Evolutionary conservation across 37 sponge, comb jelly and placozoan species (phyloP), one percentile per base, ranked within the genome.

Genomic region (Haliclona indistincta): DNA sequence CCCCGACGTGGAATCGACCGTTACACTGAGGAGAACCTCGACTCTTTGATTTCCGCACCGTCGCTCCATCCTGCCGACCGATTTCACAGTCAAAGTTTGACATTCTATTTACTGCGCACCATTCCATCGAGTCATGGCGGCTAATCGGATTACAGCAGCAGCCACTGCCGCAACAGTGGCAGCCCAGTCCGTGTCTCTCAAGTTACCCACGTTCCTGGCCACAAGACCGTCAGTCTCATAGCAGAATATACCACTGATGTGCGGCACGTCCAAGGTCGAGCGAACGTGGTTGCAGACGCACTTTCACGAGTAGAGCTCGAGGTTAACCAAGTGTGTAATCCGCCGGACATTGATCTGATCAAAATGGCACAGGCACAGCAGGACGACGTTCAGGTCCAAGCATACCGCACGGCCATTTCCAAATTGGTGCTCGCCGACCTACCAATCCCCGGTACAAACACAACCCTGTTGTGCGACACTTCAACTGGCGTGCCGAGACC

Each of bases 401-500:
- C 74, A 10, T 47, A 37, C 5, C 37, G 61, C 41, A 73, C 19
- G 13, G 60, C 74, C 15, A 73, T 38, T 41, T 38, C 74, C 17
- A 34, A 61, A 8, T 41, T 56, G n/a, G 11, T 22, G 7, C n/a
- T 39, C 22, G 45, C 39, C 22, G 69, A 68, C 44, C 22, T 68
- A 23, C 69, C 69, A 23, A 23, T 68, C 29, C 45, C 45, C 39
- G 23, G 25, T 13, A 15, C 38, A 43, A 38, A 38, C 10, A 36
- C 34, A 2, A 43, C 70, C 17, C 22, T 81, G 20, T 40, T 81
- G 2, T 81, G 73, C 51, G 73, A 81, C 42, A 73, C 45, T 23
- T 71, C 73, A 17, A 81, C 82, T 36, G 82, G 81, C 45, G 52
- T 34, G n/a, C 36, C 72, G 19, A 28, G 64, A 26, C 81, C 81